Percentiles rank a stretch among this genome's conserved stretches.
phyloP scores from a whole-genome alignment of 2,113 vertebrate species.

The Colaptes auratus region DNA sequence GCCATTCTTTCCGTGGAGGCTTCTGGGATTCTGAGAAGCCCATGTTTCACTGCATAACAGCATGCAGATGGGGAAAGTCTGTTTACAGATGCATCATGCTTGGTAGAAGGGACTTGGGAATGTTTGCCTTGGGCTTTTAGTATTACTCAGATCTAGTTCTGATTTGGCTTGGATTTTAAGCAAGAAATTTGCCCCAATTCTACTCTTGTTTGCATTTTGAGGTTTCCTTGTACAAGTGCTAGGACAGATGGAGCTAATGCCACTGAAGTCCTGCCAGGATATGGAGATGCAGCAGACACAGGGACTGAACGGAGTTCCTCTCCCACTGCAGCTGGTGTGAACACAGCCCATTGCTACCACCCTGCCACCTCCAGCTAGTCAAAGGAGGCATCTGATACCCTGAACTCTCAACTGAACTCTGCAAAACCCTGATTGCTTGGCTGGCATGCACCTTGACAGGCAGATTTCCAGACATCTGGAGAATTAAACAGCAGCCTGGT shows the following conservation, averaged over 20 bases:
- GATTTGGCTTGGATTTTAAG: background rate
- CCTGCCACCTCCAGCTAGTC: background rate
- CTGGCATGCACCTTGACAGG: background rate
- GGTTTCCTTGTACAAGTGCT: background rate
- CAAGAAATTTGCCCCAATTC: background rate
- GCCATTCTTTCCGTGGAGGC: background rate
- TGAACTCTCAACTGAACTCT: background rate
- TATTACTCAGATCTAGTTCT: background rate
- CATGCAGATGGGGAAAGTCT: background rate
- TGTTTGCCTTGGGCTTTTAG: slow-evolving; percentile 5
- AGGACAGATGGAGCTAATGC: background rate
- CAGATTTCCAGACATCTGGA: background rate
- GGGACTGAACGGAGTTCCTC: background rate
- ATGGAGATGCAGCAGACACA: background rate
- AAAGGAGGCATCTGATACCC: background rate
- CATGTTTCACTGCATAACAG: background rate
- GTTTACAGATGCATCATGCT: background rate
- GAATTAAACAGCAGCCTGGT: background rate
- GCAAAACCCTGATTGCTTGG: background rate
- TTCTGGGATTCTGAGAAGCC: background rate
- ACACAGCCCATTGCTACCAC: background rate
- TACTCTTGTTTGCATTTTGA: background rate
- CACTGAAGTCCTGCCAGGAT: background rate
- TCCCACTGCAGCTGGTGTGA: background rate
- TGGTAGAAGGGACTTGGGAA: background rate